Evolutionary conservation across 2,797 vertebrate species (phyloP), one percentile per base, ranked within the genome.

Genomic region (Zonotrichia albicollis): DNA sequence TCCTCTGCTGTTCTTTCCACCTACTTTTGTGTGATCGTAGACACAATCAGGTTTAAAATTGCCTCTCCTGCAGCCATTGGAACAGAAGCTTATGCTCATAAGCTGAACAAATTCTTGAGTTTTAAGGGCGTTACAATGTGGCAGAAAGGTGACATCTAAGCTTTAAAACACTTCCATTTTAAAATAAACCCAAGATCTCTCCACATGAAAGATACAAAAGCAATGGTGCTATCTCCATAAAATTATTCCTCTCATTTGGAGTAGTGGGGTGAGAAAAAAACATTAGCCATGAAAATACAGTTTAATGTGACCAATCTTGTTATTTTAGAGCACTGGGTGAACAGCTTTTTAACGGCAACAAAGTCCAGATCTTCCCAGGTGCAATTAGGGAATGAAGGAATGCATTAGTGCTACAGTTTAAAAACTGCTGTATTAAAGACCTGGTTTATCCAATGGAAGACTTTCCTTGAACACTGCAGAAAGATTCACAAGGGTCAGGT

Each of bases 251-350:
- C 55, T 84, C 38, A 68, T 75, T 96, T 86, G 50, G 57, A 67
- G 53, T 23, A n/a, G 57, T 22, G 15, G 13, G 30, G 43, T 50
- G 64, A 67, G 45, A 67, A 87, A 36, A 36, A 67, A 73, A 61
- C 36, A 16, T 77, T 27, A 92, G 61, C 65, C 60, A 81, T 21
- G 74, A 83, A 95, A 72, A 72, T 82, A 30, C 60, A 93, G 71
- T 93, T 96, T 87, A 96, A 94, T 68, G 25, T 57, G 88, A 77
- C 48, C 54, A 60, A 13, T 86, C 54, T 65, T 93, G 74, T 74
- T 78, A 70, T 95, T 93, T 92, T 84, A 85, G 84, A 93, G 57
- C n/a, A 85, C 76, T 84, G 53, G 32, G 48, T 77, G 88, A 92
- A 80, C 87, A 87, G 50, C 32, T 80, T 87, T 86, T 77, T 87